Evolutionary conservation across 2,888 invertebrate genomes (phyloP).

Genomic region (Agrotis ipsilon): DNA sequence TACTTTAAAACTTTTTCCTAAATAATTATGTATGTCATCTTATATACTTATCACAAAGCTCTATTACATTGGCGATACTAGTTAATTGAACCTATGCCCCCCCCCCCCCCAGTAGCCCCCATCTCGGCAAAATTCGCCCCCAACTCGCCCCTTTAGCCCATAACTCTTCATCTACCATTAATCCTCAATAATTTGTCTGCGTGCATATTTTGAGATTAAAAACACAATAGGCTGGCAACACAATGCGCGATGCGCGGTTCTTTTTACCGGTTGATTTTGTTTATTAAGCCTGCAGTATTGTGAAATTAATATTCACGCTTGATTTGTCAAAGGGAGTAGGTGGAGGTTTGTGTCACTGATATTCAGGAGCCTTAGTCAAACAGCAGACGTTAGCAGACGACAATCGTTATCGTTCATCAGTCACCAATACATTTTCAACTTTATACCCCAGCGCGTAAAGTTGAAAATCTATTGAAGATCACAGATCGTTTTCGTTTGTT

Average conservation of each 20-base stretch:
- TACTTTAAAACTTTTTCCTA: no score
- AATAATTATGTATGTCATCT: no score
- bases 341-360: not conserved
- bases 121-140: not conserved
- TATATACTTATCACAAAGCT: no score
- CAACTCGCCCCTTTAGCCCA: conserved; percentile 26
- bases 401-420: no score
- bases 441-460: no score
- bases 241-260: conserved; percentile 22
- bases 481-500: no score
- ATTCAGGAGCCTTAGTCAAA: no score
- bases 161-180: conserved; percentile 60
- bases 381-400: no score
- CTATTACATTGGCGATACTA: conserved; percentile 20
- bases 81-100: conserved; percentile 21
- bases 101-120: conserved; percentile 5
- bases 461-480: no score
- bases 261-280: conserved; percentile 23
- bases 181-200: conserved; percentile 62
- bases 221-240: conserved; percentile 37
- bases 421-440: no score
- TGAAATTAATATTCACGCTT: conserved; percentile 7
- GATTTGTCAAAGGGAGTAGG: not conserved
- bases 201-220: conserved; percentile 59
- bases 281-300: conserved; percentile 4